A percentile compares a stretch with the other conserved stretches of the same genome.
phyloP scores from a whole-genome alignment of 2,888 invertebrate genomes.

The Marronus borbonicus region DNA sequence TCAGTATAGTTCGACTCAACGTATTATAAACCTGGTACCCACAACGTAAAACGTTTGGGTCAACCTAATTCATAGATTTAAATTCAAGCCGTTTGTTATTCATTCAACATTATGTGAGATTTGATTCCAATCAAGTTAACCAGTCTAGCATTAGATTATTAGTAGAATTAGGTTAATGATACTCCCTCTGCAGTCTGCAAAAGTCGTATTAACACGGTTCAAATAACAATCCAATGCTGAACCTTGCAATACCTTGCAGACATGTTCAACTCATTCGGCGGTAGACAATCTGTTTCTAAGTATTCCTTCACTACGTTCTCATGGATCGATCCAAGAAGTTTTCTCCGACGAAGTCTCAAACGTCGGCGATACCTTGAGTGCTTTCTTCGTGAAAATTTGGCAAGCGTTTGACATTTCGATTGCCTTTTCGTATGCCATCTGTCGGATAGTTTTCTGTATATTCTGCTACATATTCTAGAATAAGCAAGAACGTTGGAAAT shows the following conservation, averaged over 20 bases:
- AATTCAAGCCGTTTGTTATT: too few relatives aligned
- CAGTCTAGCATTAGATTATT: too few relatives aligned
- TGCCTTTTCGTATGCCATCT: neutral
- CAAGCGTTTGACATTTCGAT: neutral
- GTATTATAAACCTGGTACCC: too few relatives aligned
- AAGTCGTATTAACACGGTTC: too few relatives aligned
- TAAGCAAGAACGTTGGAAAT: neutral
- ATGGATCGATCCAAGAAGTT: constrained; percentile 17
- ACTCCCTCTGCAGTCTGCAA: too few relatives aligned
- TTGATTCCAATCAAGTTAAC: too few relatives aligned
- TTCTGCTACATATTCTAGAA: constrained; percentile 26
- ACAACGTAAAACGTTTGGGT: too few relatives aligned
- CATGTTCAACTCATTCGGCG: constrained; percentile 11
- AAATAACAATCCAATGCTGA: too few relatives aligned
- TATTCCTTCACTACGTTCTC: constrained; percentile 26
- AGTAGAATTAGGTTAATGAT: too few relatives aligned
- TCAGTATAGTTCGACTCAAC: too few relatives aligned
- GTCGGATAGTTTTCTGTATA: neutral
- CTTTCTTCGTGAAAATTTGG: constrained; percentile 22
- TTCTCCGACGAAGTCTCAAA: neutral
- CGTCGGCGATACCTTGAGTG: constrained; percentile 26
- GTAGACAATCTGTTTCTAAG: constrained; percentile 11
- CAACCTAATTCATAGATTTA: too few relatives aligned
- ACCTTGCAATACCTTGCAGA: constrained; percentile 11
- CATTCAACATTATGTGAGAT: too few relatives aligned